phyloP scores from a whole-genome alignment of 2,888 invertebrate genomes.

The Adelognathus sp. region DNA sequence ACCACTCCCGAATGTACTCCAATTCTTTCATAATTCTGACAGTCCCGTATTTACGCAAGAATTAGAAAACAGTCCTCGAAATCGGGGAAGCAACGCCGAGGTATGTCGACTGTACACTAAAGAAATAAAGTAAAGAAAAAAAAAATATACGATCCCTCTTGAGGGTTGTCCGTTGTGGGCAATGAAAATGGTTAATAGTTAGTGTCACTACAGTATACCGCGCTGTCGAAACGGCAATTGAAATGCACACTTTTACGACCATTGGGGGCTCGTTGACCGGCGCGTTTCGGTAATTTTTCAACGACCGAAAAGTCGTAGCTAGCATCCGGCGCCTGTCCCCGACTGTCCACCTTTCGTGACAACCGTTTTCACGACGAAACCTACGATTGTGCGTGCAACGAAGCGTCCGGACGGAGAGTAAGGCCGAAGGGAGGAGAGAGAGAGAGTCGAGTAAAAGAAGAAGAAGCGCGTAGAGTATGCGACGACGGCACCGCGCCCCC shows the following conservation, averaged over 20 bases:
- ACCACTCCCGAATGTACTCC: too few relatives aligned
- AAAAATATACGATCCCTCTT: background rate
- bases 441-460: background rate
- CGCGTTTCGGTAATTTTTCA: conserved; percentile 29
- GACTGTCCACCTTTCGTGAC: conserved; percentile 25
- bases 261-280: conserved; percentile 46
- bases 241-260: conserved; percentile 52
- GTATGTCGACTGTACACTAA: too few relatives aligned
- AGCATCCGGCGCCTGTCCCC: conserved; percentile 25
- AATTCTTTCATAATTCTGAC: too few relatives aligned
- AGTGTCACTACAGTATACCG: conserved; percentile 15
- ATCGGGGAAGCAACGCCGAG: too few relatives aligned
- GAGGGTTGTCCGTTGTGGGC: background rate
- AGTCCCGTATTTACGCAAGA: too few relatives aligned
- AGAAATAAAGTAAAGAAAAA: background rate
- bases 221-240: conserved; percentile 21
- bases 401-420: background rate
- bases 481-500: too few relatives aligned
- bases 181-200: conserved; percentile 19
- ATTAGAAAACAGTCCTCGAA: too few relatives aligned
- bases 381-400: background rate
- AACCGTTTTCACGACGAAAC: background rate
- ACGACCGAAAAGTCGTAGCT: conserved; percentile 37
- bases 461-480: background rate
- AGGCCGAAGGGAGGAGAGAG: background rate